Evolutionary conservation across 2,113 vertebrate genomes (phyloP).

Genomic region (Tyto alba): DNA sequence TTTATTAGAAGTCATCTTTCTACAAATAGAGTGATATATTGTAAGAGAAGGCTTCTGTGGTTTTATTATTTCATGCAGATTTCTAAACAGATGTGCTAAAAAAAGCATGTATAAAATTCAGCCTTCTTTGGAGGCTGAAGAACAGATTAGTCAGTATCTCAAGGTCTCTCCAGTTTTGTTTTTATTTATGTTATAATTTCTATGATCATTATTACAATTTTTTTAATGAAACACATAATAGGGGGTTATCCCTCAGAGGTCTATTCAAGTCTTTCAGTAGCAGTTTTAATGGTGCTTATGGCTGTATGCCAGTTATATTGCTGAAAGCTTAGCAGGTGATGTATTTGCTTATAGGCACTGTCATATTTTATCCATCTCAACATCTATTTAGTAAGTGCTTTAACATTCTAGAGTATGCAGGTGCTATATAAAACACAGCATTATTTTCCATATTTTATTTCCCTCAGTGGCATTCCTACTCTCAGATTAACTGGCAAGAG

Average conservation of each 20-base stretch:
- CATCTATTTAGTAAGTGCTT: constrained; percentile 24
- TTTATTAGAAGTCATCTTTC: neutral
- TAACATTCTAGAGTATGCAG: neutral
- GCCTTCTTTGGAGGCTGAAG: neutral
- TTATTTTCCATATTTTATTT: constrained; percentile 47
- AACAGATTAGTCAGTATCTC: neutral
- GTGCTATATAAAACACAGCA: constrained; percentile 32
- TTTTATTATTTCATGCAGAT: neutral
- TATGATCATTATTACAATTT: neutral
- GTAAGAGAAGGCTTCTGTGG: neutral
- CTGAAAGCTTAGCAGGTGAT: constrained; percentile 19
- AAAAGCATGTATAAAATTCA: neutral
- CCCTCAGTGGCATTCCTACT: neutral
- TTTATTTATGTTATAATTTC: neutral
- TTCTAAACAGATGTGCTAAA: neutral
- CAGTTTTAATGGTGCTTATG: neutral
- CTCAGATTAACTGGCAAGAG: constrained; percentile 13
- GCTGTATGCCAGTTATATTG: neutral
- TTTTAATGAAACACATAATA: neutral
- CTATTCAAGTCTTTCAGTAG: neutral
- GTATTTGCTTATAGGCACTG: constrained; percentile 8
- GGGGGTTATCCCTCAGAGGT: neutral
- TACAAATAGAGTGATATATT: neutral
- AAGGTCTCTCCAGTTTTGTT: neutral
- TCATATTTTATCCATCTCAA: constrained; percentile 21